Evolutionary conservation across 2,797 vertebrate genomes (phyloP).

Genomic region (Crypturellus tataupa): DNA sequence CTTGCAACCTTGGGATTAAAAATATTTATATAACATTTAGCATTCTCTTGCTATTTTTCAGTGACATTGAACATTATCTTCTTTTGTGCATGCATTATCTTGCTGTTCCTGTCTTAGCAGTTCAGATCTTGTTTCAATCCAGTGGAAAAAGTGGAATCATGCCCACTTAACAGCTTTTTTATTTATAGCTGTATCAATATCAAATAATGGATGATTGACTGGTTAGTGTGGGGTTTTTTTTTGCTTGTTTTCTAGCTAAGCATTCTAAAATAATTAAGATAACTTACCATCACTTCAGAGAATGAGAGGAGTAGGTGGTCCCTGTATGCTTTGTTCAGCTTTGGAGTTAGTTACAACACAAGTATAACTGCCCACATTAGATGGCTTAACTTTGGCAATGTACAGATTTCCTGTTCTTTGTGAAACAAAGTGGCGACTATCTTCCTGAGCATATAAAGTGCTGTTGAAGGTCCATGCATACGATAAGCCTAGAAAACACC

Average conservation of each 20-base stretch:
- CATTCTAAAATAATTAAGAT: neutral
- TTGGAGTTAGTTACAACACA: constrained; percentile 67
- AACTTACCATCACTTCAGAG: constrained; percentile 75
- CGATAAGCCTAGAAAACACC: constrained; percentile 72
- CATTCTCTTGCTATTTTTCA: neutral
- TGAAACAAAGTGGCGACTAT: constrained; percentile 72
- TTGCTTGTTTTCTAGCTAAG: neutral
- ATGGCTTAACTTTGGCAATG: constrained; percentile 79
- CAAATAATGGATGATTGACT: fast-evolving
- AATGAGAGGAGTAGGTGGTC: constrained; percentile 75
- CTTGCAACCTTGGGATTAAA: neutral
- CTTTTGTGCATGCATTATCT: neutral
- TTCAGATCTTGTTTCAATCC: neutral
- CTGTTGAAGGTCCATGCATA: constrained; percentile 79
- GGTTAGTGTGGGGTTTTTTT: fast-evolving
- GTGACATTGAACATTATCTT: neutral
- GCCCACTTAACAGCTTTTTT: neutral
- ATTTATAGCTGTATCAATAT: fast-evolving
- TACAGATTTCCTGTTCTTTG: constrained; percentile 78
- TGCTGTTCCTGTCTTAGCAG: neutral
- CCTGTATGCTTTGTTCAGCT: constrained; percentile 12
- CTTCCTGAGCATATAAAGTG: constrained; percentile 58
- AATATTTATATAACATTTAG: neutral
- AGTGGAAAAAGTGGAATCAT: fast-evolving
- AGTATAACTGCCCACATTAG: constrained; percentile 79